phyloP scores from a whole-genome alignment of 2,888 invertebrate species.

The Trypoxylon attenuatum region DNA sequence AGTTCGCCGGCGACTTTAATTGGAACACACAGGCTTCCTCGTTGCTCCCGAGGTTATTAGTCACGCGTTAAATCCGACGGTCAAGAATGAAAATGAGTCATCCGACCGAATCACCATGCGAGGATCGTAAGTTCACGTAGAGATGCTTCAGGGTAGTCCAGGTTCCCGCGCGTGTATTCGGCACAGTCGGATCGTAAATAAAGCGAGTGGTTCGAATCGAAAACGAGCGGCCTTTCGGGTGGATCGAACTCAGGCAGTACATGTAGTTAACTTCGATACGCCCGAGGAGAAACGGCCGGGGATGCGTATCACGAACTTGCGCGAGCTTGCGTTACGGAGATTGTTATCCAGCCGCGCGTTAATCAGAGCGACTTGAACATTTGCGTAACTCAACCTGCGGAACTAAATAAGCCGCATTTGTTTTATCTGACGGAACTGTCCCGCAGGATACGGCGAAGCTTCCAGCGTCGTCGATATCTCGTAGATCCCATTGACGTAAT shows the following conservation, averaged over 20 bases:
- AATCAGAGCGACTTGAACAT: not conserved
- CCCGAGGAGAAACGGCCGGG: not conserved
- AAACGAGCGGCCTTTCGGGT: not conserved
- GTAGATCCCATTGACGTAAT: no score
- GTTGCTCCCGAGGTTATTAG: not conserved
- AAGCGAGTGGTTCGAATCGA: constrained; percentile 1
- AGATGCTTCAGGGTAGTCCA: constrained; percentile 3
- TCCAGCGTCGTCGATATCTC: no score
- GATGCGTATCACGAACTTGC: not conserved
- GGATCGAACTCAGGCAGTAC: not conserved
- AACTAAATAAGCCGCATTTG: not conserved
- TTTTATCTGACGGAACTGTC: not conserved
- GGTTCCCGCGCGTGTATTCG: not conserved
- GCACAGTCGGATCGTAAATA: constrained; percentile 11
- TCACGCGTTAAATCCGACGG: not conserved
- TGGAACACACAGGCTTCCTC: not conserved
- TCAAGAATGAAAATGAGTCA: not conserved
- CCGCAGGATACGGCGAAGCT: no score
- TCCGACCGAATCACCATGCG: no score
- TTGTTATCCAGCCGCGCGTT: not conserved
- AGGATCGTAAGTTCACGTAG: constrained; percentile 7
- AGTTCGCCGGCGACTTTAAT: not conserved
- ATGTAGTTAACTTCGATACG: not conserved
- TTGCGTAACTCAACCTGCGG: not conserved
- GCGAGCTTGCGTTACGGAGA: not conserved